Evolutionary conservation across 2,888 invertebrate genomes (phyloP).

Genomic region (Schrankia costaestrigalis): DNA sequence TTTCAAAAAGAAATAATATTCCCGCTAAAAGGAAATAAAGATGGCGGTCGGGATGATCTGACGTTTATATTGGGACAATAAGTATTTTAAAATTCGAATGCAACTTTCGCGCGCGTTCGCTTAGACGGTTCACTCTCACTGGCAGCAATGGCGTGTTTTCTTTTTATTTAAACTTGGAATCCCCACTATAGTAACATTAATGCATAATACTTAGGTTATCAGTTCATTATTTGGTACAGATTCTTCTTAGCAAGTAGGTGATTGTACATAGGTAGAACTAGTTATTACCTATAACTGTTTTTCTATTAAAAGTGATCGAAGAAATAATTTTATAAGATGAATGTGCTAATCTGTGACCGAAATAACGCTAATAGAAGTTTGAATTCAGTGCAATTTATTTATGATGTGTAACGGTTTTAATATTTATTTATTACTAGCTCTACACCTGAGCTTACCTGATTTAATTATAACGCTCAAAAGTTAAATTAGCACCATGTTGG

Average conservation of each 20-base stretch:
- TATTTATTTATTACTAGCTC: too few relatives aligned
- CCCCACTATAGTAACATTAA: slow-evolving; percentile 68
- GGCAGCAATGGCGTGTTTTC: slow-evolving; percentile 53
- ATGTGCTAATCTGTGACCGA: not conserved
- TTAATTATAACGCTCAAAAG: too few relatives aligned
- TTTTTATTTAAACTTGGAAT: slow-evolving; percentile 69
- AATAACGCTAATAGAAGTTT: not conserved
- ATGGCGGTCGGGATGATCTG: slow-evolving; percentile 16
- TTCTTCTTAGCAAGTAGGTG: slow-evolving; percentile 10
- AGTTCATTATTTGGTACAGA: slow-evolving; percentile 47
- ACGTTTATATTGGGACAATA: slow-evolving; percentile 46
- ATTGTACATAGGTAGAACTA: too few relatives aligned
- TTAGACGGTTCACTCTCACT: slow-evolving; percentile 71
- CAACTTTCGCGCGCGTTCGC: slow-evolving; percentile 58
- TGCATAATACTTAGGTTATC: slow-evolving; percentile 62
- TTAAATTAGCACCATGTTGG: too few relatives aligned
- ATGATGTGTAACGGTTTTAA: not conserved
- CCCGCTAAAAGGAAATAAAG: slow-evolving; percentile 15
- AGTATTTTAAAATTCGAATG: slow-evolving; percentile 46
- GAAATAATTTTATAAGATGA: too few relatives aligned
- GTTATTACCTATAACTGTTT: not conserved
- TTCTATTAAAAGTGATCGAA: not conserved
- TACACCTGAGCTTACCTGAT: too few relatives aligned
- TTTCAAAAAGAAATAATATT: slow-evolving; percentile 13
- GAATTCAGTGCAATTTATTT: slow-evolving; percentile 2